Percentiles rank a stretch among this genome's conserved stretches.
These are phyloP conservation scores for Corythaixoides concolor DNA, from an alignment of 2,113 vertebrate genomes.

Conservation along the genomic window DNA sequence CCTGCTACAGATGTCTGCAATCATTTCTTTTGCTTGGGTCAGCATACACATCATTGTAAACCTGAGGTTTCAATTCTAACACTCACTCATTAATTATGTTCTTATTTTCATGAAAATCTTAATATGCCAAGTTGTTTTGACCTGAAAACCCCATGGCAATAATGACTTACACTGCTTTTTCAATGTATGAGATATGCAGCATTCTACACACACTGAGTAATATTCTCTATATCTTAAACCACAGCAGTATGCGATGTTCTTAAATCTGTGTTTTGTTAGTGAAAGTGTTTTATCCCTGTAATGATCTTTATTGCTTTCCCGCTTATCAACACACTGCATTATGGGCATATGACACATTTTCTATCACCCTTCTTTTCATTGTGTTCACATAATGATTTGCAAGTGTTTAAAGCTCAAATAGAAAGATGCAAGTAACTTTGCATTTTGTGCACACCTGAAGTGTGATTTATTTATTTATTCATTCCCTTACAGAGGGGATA, in stretches of 20 bases:
- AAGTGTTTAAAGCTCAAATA: neutral
- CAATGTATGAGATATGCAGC: neutral
- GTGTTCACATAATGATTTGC: neutral
- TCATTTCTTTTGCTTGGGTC: neutral
- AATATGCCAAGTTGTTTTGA: neutral
- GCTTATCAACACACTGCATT: neutral
- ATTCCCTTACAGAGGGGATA: neutral
- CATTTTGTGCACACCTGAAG: neutral
- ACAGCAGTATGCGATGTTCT: neutral
- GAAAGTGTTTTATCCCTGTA: neutral
- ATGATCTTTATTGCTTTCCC: neutral
- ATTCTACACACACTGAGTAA: neutral
- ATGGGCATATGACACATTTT: neutral
- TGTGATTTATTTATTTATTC: slow-evolving; percentile 38
- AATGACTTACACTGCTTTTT: neutral
- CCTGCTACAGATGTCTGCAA: neutral
- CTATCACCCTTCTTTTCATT: neutral
- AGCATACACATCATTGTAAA: neutral
- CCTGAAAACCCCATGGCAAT: neutral
- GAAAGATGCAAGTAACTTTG: neutral
- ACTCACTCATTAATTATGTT: neutral
- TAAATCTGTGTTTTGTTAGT: neutral
- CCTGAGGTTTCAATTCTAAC: neutral
- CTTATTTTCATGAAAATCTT: neutral
- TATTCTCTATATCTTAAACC: neutral